A percentile compares a stretch with the other conserved stretches of the same genome.
phyloP scores from a whole-genome alignment of 2,797 vertebrate genomes.

The Dendrocincla fuliginosa region DNA sequence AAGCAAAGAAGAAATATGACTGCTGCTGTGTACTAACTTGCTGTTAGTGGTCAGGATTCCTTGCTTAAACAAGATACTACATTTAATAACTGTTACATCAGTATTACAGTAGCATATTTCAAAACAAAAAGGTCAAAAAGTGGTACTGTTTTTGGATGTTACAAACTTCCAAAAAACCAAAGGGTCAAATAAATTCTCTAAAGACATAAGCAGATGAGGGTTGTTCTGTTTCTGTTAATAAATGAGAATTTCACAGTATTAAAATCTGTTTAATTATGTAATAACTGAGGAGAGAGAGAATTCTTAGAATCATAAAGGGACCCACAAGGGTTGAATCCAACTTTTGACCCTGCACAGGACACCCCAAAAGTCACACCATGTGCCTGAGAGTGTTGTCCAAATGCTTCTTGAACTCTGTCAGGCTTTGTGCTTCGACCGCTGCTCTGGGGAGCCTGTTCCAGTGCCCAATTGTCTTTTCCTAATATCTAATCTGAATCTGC shows the following conservation, averaged over 20 bases:
- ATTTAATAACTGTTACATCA: neutral
- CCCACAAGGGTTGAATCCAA: neutral
- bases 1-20: neutral
- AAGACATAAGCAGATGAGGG: neutral
- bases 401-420: neutral
- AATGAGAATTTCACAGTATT: neutral
- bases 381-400: neutral
- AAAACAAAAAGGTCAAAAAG: neutral
- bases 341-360: neutral
- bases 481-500: neutral
- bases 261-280: neutral
- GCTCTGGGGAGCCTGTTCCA: neutral
- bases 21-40: neutral
- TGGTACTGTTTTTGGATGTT: neutral
- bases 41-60: neutral
- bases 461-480: neutral
- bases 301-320: neutral
- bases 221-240: neutral
- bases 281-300: neutral
- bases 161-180: neutral
- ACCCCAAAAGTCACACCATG: accelerated
- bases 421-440: neutral
- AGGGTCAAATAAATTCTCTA: neutral
- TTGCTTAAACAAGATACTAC: neutral
- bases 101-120: neutral